Conservation (phyloP, 2,113 vertebrate genomes). For the Anoura caudifer region DNA sequence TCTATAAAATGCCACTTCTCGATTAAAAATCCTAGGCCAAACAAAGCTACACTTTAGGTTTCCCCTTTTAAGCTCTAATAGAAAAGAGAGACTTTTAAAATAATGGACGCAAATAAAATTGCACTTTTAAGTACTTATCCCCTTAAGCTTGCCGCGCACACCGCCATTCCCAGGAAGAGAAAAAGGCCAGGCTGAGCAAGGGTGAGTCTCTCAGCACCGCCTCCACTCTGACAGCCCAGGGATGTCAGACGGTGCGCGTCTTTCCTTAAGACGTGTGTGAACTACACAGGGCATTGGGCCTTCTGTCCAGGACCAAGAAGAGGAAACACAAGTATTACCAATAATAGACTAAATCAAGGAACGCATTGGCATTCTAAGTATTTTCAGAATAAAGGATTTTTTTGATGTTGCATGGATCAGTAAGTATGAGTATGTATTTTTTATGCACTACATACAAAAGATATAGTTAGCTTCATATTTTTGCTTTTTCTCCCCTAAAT, state of each 20-base stretch:
- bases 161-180: background rate
- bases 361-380: background rate
- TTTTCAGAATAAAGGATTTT: background rate
- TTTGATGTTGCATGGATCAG: background rate
- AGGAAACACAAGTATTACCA: background rate
- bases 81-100: constrained; percentile 39
- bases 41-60: constrained; percentile 28
- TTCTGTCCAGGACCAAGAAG: background rate
- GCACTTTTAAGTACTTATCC: constrained; percentile 41
- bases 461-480: background rate
- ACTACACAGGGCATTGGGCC: background rate
- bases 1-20: constrained; percentile 46
- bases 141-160: background rate
- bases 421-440: background rate
- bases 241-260: background rate
- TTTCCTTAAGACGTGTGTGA: background rate
- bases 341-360: background rate
- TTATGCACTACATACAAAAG: background rate
- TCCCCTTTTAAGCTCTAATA: background rate
- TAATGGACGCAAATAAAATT: constrained; percentile 53
- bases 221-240: background rate
- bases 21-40: constrained; percentile 48
- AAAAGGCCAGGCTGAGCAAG: background rate
- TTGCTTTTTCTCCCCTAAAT: background rate
- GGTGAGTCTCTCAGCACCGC: background rate